These are phyloP conservation scores for Nymphalis urticae DNA, from an alignment of 2,888 invertebrate genomes.

Conservation along the genomic window DNA sequence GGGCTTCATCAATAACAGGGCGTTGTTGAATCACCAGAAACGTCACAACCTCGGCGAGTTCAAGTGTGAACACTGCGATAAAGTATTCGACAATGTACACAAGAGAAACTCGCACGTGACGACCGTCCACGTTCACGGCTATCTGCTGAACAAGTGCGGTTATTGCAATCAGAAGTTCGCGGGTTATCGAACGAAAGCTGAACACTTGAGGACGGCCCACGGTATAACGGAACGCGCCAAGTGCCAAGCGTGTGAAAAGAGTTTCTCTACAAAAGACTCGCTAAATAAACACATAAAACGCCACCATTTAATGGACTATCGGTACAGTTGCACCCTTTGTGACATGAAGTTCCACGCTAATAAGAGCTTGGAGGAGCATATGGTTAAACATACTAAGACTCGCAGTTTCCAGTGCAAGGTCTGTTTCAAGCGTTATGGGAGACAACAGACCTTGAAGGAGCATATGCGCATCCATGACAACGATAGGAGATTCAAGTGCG, in stretches of 20 bases:
- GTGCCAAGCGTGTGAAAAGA: constrained; percentile 45
- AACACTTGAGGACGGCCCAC: constrained; percentile 44
- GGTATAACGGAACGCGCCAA: constrained; percentile 35
- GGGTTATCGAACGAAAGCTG: constrained; percentile 38
- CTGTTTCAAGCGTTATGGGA: constrained; percentile 51
- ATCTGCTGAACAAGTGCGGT: constrained; percentile 39
- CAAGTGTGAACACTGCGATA: constrained; percentile 42
- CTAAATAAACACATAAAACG: constrained; percentile 39
- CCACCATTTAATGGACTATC: constrained; percentile 42
- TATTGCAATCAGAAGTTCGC: constrained; percentile 41
- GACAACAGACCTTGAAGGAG: constrained; percentile 42
- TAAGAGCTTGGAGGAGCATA: constrained; percentile 56
- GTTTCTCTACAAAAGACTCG: constrained; percentile 37
- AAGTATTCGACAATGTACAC: constrained; percentile 38
- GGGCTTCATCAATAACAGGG: constrained; percentile 44
- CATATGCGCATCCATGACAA: constrained; percentile 46
- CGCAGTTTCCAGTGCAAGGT: constrained; percentile 59
- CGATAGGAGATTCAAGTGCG: constrained; percentile 44
- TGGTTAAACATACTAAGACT: constrained; percentile 59
- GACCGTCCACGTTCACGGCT: constrained; percentile 34
- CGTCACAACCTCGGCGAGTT: constrained; percentile 41
- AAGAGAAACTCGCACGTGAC: constrained; percentile 42
- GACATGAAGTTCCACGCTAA: constrained; percentile 55
- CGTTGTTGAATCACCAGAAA: constrained; percentile 38
- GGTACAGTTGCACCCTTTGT: constrained; percentile 43